Evolutionary conservation across 2,888 invertebrate species (phyloP).

Genomic region (Halocaridina rubra): DNA sequence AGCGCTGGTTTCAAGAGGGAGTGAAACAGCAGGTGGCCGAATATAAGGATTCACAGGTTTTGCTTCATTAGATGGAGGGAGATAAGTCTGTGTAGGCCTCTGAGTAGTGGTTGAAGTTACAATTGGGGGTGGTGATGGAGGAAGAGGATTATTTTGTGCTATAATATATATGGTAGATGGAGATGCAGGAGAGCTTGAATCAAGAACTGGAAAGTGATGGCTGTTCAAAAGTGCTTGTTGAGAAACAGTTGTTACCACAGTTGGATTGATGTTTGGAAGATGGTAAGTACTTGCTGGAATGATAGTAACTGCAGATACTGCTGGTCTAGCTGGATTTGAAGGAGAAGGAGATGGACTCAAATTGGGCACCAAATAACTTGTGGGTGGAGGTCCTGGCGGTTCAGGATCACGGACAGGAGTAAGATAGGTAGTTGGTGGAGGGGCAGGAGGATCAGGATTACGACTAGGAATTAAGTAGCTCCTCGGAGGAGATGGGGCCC

Average conservation of each 20-base stretch:
- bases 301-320: background rate
- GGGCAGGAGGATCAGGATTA: conserved; percentile 7
- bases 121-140: conserved; percentile 4
- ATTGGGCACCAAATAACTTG: background rate
- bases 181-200: background rate
- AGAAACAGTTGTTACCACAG: background rate
- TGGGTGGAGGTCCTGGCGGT: background rate
- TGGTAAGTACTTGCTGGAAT: conserved; percentile 17
- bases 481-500: background rate
- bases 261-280: background rate
- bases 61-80: conserved; percentile 23
- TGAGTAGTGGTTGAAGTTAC: conserved; percentile 13
- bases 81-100: background rate
- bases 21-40: conserved; percentile 4
- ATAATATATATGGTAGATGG: conserved; percentile 8
- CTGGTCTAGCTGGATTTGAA: background rate
- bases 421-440: conserved; percentile 11
- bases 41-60: conserved; percentile 11
- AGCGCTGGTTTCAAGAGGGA: conserved; percentile 29
- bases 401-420: background rate
- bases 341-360: background rate
- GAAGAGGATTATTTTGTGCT: background rate
- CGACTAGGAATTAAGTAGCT: background rate
- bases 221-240: background rate
- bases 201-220: background rate